Evolutionary conservation across 2,797 vertebrate species (phyloP).

Genomic region (Pipistrellus kuhlii): DNA sequence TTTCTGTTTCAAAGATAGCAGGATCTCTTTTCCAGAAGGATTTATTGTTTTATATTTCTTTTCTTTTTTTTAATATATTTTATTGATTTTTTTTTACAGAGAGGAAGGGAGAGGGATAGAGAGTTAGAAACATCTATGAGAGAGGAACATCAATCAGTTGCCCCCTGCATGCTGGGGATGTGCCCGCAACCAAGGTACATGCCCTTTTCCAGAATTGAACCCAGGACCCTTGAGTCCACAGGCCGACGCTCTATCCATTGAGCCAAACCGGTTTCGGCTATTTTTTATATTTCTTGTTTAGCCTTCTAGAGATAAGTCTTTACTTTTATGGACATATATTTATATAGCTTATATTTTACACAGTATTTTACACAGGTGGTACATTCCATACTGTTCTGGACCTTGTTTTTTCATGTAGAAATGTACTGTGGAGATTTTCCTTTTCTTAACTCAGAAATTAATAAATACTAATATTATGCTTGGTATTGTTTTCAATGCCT

Average conservation of each 20-base stretch:
- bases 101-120: no score
- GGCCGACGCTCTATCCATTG: no score
- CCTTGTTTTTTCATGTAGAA: not conserved
- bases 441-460: not conserved
- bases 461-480: not conserved
- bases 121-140: no score
- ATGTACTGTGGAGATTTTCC: not conserved
- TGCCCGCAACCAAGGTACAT: no score
- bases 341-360: slow-evolving; percentile 18
- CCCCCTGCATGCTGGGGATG: no score
- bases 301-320: not conserved
- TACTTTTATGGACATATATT: not conserved
- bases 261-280: no score
- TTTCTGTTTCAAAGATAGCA: not conserved
- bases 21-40: not conserved
- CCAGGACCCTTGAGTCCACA: no score
- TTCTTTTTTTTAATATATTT: not conserved
- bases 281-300: not conserved
- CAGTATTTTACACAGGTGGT: not conserved
- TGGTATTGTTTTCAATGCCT: not conserved
- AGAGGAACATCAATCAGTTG: no score
- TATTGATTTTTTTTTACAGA: no score
- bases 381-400: not conserved
- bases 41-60: not conserved
- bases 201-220: no score